Evolutionary conservation across 1,140 invertebrate species (phyloP).

Genomic region (Tenebrio molitor): DNA sequence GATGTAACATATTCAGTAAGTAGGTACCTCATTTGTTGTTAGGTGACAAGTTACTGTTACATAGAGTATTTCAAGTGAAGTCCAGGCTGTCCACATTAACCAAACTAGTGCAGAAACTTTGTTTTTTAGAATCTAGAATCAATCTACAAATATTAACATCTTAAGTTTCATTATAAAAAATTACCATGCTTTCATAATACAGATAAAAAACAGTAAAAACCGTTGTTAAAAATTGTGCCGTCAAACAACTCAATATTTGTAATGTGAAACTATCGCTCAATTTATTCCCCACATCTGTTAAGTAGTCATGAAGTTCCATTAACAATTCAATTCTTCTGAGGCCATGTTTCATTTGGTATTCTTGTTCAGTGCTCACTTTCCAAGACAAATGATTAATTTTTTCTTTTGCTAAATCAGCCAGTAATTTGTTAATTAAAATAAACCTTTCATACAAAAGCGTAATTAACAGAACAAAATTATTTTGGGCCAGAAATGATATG

Average conservation of each 20-base stretch:
- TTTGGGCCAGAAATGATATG: slow-evolving; percentile 39
- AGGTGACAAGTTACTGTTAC: slow-evolving; percentile 41
- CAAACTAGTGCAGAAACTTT: slow-evolving; percentile 38
- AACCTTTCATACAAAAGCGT: slow-evolving; percentile 36
- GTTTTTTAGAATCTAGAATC: slow-evolving; percentile 39
- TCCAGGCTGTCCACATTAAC: slow-evolving; percentile 36
- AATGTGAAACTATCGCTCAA: slow-evolving; percentile 42
- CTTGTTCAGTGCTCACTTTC: not conserved
- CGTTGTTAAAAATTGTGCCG: slow-evolving; percentile 33
- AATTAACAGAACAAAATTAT: slow-evolving; percentile 29
- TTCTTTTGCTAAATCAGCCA: slow-evolving; percentile 36
- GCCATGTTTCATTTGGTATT: slow-evolving; percentile 5
- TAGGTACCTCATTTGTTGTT: slow-evolving; percentile 44
- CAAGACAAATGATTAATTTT: slow-evolving; percentile 2
- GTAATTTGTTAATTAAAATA: slow-evolving; percentile 41
- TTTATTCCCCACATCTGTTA: slow-evolving; percentile 40
- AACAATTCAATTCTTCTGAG: slow-evolving; percentile 38
- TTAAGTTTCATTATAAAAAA: slow-evolving; percentile 12
- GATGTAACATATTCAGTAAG: no score
- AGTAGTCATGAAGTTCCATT: slow-evolving; percentile 46
- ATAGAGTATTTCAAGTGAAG: slow-evolving; percentile 32
- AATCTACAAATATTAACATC: not conserved
- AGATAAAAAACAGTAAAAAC: slow-evolving; percentile 44
- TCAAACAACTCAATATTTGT: slow-evolving; percentile 48
- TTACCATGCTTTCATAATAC: slow-evolving; percentile 45